A percentile compares a stretch with the other conserved stretches of the same genome.
Conservation (phyloP, 2,113 vertebrate genomes). For the Columbina picui region DNA sequence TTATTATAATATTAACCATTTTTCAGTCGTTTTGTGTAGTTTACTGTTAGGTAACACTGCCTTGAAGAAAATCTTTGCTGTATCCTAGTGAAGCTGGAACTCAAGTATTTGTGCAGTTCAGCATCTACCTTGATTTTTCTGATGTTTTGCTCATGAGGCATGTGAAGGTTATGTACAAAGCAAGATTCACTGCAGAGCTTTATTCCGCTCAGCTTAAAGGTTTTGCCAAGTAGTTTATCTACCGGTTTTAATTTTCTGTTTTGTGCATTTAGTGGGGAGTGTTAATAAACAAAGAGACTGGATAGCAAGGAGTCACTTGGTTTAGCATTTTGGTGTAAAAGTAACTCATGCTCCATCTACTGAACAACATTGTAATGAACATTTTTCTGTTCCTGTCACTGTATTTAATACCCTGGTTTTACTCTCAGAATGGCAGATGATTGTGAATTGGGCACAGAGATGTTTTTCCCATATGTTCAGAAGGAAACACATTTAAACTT, state of each 20-base stretch:
- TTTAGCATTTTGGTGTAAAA: background rate
- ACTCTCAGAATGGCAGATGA: background rate
- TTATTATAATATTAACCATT: background rate
- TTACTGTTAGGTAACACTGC: background rate
- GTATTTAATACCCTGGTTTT: background rate
- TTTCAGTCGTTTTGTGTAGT: accelerated
- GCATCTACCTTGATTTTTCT: background rate
- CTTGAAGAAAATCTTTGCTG: background rate
- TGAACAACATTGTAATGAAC: background rate
- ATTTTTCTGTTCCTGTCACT: background rate
- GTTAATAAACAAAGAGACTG: background rate
- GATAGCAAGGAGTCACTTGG: background rate
- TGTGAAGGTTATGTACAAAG: background rate
- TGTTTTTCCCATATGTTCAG: background rate
- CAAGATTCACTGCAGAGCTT: background rate
- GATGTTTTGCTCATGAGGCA: background rate
- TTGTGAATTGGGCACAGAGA: background rate
- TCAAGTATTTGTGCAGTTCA: background rate
- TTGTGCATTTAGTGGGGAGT: background rate
- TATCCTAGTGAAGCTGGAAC: background rate
- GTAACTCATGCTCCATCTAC: background rate
- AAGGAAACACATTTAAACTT: background rate
- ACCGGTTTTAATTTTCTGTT: background rate
- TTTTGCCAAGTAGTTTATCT: background rate
- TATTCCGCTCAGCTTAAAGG: background rate